Evolutionary conservation across 2,888 invertebrate species (phyloP).

Genomic region (Drosophila gaucha): DNA sequence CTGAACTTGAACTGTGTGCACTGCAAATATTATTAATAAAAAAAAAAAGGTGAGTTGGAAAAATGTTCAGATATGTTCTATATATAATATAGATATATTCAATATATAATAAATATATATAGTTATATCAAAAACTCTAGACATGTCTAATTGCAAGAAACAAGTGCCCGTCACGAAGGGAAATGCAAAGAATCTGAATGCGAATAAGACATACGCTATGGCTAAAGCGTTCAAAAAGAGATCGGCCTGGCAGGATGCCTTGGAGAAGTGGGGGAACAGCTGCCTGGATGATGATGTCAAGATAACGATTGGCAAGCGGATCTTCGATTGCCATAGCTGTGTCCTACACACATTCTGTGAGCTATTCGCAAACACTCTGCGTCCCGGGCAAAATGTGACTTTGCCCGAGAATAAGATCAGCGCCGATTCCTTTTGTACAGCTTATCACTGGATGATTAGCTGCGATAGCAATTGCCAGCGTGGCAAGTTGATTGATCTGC

Average conservation of each 20-base stretch:
- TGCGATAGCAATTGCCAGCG: background rate
- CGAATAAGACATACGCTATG: background rate
- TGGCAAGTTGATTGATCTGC: background rate
- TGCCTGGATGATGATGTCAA: background rate
- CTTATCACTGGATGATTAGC: conserved; percentile 12
- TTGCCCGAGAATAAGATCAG: background rate
- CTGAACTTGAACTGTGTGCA: background rate
- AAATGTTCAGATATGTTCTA: no score
- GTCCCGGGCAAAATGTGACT: fast-evolving
- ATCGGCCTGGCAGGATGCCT: background rate
- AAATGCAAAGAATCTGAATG: background rate
- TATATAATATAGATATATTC: no score
- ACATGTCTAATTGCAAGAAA: background rate
- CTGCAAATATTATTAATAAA: background rate
- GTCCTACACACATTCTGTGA: conserved; percentile 4
- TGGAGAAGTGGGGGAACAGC: background rate
- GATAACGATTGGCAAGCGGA: background rate
- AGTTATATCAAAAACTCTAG: no score
- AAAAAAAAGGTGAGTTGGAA: no score
- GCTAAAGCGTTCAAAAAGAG: no score
- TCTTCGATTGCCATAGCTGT: conserved; percentile 1
- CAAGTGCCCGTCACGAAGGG: background rate
- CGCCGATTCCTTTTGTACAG: background rate
- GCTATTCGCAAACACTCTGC: background rate
- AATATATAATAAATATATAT: background rate